These are phyloP conservation scores for Molorchus minor DNA, from an alignment of 2,888 invertebrate species.

Conservation along the genomic window DNA sequence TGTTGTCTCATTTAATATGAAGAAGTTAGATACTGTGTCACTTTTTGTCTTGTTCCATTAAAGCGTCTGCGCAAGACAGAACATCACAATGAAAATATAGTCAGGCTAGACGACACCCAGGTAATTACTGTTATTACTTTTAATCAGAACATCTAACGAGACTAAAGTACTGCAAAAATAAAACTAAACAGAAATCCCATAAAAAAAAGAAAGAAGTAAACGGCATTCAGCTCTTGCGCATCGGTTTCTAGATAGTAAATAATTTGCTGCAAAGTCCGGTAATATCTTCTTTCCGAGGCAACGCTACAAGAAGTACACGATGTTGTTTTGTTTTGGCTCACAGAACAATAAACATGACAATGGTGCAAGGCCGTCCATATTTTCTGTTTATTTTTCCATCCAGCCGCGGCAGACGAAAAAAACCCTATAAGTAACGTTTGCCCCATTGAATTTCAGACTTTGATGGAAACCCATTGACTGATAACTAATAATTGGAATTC, in stretches of 20 bases:
- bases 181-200: neutral
- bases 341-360: slow-evolving; percentile 45
- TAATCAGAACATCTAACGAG: too few species aligned
- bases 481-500: slow-evolving; percentile 54
- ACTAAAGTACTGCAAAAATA: too few species aligned
- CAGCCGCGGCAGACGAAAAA: slow-evolving; percentile 46
- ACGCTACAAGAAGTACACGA: slow-evolving; percentile 48
- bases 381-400: slow-evolving; percentile 50
- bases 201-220: neutral
- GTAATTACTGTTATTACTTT: too few species aligned
- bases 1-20: too few species aligned
- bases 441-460: slow-evolving; percentile 50
- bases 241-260: slow-evolving; percentile 48
- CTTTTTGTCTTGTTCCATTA: too few species aligned
- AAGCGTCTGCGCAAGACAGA: too few species aligned
- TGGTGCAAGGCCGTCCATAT: slow-evolving; percentile 56
- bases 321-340: slow-evolving; percentile 50
- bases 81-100: too few species aligned
- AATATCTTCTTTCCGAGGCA: slow-evolving; percentile 53
- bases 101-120: too few species aligned
- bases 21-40: too few species aligned
- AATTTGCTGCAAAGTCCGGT: slow-evolving; percentile 51
- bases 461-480: slow-evolving; percentile 50
- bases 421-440: slow-evolving; percentile 50
- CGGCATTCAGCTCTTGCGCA: slow-evolving; percentile 18